phyloP scores from a whole-genome alignment of 2,797 vertebrate genomes.

The Rhinichthys osculus region DNA sequence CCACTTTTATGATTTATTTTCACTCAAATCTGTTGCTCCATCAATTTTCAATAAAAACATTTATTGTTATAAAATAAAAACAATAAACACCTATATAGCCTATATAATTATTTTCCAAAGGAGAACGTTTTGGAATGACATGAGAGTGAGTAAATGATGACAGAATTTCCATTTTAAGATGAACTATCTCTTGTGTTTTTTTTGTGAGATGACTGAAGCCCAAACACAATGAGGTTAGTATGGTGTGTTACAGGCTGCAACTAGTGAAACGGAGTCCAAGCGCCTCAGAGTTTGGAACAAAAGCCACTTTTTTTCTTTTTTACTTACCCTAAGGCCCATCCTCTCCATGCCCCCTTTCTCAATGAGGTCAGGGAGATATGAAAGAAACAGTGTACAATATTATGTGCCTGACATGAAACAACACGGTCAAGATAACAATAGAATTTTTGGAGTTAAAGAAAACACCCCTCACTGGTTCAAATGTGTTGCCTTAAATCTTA shows the following conservation, averaged over 20 bases:
- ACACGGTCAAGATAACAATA: constrained; percentile 20
- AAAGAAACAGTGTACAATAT: not conserved
- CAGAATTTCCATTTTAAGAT: not conserved
- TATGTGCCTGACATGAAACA: constrained; percentile 28
- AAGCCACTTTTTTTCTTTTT: not conserved
- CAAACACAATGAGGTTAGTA: constrained; percentile 4
- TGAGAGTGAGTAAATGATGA: not conserved
- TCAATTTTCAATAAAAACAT: too few species aligned
- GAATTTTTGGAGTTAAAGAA: not conserved
- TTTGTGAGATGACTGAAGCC: not conserved
- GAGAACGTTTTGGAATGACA: not conserved
- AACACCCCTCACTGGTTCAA: not conserved
- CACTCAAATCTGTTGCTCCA: too few species aligned
- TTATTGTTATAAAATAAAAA: too few species aligned
- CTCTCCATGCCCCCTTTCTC: constrained; percentile 9
- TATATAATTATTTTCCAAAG: not conserved
- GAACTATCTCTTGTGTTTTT: not conserved
- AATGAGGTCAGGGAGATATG: constrained; percentile 15
- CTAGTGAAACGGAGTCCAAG: not conserved
- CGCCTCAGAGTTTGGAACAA: constrained; percentile 17
- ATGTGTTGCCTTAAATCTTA: not conserved
- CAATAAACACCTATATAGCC: too few species aligned
- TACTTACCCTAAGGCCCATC: constrained; percentile 7
- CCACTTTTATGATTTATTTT: too few species aligned
- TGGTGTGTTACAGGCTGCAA: not conserved